Evolutionary conservation across 2,113 vertebrate genomes (phyloP).

Genomic region (Myotis brandtii): DNA sequence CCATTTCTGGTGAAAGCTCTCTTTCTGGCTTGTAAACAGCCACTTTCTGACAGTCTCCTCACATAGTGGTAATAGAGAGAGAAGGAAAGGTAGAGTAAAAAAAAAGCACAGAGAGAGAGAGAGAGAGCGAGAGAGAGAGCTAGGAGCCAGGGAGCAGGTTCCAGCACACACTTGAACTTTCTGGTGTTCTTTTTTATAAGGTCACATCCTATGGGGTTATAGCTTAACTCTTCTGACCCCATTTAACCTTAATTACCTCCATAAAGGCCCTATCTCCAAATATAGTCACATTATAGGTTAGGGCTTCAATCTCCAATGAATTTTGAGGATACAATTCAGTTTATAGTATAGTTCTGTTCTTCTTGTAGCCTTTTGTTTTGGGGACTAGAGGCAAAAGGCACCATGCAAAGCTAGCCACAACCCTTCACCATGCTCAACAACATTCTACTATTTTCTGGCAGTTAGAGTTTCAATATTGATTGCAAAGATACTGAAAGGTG

Average conservation of each 20-base stretch:
- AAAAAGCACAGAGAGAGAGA: not conserved
- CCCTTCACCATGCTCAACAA: not conserved
- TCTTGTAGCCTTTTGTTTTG: not conserved
- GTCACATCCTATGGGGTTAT: not conserved
- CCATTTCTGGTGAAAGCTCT: not conserved
- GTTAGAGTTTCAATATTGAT: not conserved
- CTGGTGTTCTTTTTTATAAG: not conserved
- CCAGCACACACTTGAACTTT: not conserved
- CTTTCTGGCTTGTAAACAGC: not conserved
- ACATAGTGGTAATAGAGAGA: not conserved
- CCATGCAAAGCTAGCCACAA: accelerated
- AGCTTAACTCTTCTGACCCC: not conserved
- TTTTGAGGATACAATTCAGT: not conserved
- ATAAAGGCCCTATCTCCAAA: not conserved
- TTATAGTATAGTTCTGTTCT: not conserved
- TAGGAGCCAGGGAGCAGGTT: not conserved
- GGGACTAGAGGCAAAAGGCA: not conserved
- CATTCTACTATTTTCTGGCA: not conserved
- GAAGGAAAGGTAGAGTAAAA: not conserved
- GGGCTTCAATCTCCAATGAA: not conserved
- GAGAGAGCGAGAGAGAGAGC: not conserved
- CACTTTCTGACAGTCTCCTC: not conserved
- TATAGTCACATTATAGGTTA: not conserved
- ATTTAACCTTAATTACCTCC: not conserved
- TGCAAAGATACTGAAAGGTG: not conserved